Evolutionary conservation across 2,797 vertebrate species (phyloP).

Genomic region (Leuciscus waleckii): DNA sequence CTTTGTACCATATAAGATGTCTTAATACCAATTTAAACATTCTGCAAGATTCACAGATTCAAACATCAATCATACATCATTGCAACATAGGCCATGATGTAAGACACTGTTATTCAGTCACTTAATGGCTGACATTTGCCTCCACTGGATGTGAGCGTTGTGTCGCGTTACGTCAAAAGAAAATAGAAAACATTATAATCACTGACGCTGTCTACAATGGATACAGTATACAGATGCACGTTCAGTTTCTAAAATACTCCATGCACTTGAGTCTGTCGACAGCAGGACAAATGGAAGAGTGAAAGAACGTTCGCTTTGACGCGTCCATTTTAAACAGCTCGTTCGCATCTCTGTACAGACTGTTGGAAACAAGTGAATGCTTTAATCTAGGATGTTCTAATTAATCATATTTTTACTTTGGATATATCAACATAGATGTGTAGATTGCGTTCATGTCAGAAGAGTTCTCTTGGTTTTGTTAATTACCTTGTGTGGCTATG

Average conservation of each 20-base stretch:
- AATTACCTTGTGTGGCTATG: constrained; percentile 96
- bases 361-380: background rate
- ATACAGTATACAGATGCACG: background rate
- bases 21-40: background rate
- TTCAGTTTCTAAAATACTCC: background rate
- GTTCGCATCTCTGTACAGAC: background rate
- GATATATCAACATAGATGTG: background rate
- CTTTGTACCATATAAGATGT: background rate
- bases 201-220: background rate
- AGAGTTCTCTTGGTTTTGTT: constrained; percentile 44
- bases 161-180: background rate
- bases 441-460: background rate
- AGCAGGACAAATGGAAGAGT: background rate
- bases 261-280: background rate
- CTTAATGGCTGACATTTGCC: background rate
- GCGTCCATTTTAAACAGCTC: background rate
- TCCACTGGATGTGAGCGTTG: background rate
- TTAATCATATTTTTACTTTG: background rate
- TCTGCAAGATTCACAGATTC: background rate
- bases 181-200: background rate
- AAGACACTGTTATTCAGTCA: background rate
- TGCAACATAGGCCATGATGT: background rate
- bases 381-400: background rate
- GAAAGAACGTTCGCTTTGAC: background rate
- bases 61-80: background rate